A percentile compares a stretch with the other conserved stretches of the same genome.
phyloP scores from a whole-genome alignment of 1,140 invertebrate species.

The Drosophila lacteicornis region DNA sequence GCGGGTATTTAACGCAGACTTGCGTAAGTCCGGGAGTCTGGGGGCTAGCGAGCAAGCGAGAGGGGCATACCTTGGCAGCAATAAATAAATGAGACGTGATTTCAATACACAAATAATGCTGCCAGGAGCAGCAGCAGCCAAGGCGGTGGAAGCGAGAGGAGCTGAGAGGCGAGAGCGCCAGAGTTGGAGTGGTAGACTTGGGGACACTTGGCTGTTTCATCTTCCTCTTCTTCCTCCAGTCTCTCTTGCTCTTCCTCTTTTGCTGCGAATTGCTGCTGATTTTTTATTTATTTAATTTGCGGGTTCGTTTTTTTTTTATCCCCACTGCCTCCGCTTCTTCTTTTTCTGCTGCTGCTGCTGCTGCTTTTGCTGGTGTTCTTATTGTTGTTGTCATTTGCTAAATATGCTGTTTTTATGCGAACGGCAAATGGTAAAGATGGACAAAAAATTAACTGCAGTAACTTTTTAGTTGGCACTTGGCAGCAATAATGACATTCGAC shows the following conservation, averaged over 20 bases:
- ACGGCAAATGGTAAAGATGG: conserved; percentile 76
- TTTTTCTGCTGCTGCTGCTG: conserved; percentile 11
- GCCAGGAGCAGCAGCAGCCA: neutral
- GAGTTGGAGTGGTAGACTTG: conserved; percentile 13
- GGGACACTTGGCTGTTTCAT: conserved; percentile 45
- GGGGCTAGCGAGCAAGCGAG: conserved; percentile 2
- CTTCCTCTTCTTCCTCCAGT: conserved; percentile 57
- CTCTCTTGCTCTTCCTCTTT: conserved; percentile 11
- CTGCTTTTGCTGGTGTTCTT: conserved; percentile 32
- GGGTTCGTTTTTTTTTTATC: conserved; percentile 35
- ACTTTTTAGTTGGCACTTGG: conserved; percentile 84
- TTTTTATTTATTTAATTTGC: conserved; percentile 84
- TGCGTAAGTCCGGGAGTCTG: conserved; percentile 55
- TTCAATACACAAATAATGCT: conserved; percentile 84
- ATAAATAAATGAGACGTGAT: conserved; percentile 85
- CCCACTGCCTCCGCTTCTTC: conserved; percentile 16
- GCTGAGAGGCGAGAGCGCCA: conserved; percentile 6
- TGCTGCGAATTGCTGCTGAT: conserved; percentile 64
- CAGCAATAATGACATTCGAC: conserved; percentile 85
- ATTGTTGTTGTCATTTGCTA: conserved; percentile 84
- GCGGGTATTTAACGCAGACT: conserved; percentile 71
- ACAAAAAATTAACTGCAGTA: conserved; percentile 82
- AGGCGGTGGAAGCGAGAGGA: neutral
- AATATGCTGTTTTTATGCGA: conserved; percentile 84
- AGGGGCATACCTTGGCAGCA: conserved; percentile 69